Evolutionary conservation across 2,797 vertebrate species (phyloP).

Genomic region (Pipistrellus pipistrellus): DNA sequence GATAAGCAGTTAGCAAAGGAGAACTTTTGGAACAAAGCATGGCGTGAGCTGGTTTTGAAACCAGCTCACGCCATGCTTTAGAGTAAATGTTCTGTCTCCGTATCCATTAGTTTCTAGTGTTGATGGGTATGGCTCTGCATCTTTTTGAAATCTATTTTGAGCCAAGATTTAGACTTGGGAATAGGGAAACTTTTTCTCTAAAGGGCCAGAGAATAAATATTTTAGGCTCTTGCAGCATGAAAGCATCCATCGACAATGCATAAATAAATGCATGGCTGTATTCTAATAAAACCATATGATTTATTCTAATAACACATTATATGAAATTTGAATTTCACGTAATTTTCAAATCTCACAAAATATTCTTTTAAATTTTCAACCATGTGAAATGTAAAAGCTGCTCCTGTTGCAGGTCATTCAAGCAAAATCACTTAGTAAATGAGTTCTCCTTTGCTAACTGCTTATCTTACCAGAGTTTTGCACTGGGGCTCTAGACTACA

Average conservation of each 20-base stretch:
- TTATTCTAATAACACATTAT: not conserved
- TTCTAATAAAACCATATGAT: not conserved
- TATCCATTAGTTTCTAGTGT: not conserved
- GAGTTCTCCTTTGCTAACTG: not conserved
- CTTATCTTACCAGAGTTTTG: not conserved
- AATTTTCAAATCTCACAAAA: not conserved
- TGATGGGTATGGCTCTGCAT: not conserved
- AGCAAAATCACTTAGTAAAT: not conserved
- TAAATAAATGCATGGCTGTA: not conserved
- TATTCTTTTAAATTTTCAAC: conserved; percentile 25
- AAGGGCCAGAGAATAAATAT: not conserved
- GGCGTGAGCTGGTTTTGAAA: too few species aligned
- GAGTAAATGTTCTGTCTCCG: not conserved
- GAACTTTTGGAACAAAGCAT: not conserved
- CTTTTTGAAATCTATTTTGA: conserved; percentile 55
- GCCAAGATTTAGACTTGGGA: conserved; percentile 14
- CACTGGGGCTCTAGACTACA: not conserved
- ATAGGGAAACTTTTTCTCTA: conserved; percentile 22
- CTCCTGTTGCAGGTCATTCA: not conserved
- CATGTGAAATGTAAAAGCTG: conserved; percentile 12
- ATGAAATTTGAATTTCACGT: conserved; percentile 8
- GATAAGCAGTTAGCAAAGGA: not conserved
- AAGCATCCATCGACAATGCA: not conserved
- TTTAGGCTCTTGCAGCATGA: not conserved
- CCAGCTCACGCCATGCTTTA: not conserved